Evolutionary conservation across 2,888 invertebrate genomes (phyloP).

Genomic region (Xestia xanthographa): DNA sequence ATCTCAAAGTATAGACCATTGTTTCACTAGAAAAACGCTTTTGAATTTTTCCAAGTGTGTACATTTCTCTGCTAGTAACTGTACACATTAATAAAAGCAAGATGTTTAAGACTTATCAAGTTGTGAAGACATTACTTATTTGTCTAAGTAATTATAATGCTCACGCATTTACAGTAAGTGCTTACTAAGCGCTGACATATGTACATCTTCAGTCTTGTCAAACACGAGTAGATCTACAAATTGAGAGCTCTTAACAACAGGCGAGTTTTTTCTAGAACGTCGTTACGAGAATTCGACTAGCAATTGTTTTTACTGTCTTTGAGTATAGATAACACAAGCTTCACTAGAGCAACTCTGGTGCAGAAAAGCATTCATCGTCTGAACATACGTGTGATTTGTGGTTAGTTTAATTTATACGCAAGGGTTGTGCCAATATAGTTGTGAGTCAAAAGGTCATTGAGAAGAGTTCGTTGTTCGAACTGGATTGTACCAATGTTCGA

Average conservation of each 20-base stretch:
- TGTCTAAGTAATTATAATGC: not conserved
- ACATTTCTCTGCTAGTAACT: no score
- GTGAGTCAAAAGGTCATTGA: constrained; percentile 38
- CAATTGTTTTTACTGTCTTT: not conserved
- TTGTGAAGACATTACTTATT: not conserved
- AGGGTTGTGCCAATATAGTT: constrained; percentile 21
- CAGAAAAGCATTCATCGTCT: not conserved
- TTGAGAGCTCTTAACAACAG: not conserved
- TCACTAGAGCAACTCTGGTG: not conserved
- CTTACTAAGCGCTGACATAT: not conserved
- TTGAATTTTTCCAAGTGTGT: no score
- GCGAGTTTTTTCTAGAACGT: constrained; percentile 8
- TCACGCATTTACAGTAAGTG: not conserved
- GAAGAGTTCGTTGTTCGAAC: constrained; percentile 5
- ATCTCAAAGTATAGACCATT: no score
- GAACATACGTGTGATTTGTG: not conserved
- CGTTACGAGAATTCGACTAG: not conserved
- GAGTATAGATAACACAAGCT: constrained; percentile 13
- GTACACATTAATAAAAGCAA: no score
- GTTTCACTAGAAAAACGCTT: no score
- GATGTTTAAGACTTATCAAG: not conserved
- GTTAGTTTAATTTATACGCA: not conserved
- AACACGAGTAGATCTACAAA: not conserved
- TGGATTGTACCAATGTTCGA: constrained; percentile 30
- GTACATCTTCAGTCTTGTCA: not conserved